These are phyloP conservation scores for Drosophila repletoides DNA, from an alignment of 1,140 invertebrate genomes.

Conservation along the genomic window DNA sequence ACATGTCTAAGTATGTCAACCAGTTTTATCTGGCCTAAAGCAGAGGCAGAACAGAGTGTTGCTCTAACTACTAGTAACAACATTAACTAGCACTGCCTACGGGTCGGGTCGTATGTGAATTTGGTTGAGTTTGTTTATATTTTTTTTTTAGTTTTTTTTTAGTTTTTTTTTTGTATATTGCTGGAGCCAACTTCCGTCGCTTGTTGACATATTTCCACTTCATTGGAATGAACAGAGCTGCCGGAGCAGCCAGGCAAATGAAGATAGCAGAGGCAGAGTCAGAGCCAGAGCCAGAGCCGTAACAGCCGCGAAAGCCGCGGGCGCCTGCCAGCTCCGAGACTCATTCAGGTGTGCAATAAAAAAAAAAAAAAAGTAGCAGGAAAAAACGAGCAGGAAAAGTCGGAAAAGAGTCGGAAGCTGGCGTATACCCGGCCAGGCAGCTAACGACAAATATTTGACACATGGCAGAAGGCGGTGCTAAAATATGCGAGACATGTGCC, in stretches of 20 bases:
- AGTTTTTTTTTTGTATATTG: conserved; percentile 46
- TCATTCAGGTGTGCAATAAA: conserved; percentile 52
- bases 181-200: conserved; percentile 71
- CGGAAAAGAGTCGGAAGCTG: conserved; percentile 1
- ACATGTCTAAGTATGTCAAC: conserved; percentile 59
- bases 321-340: conserved; percentile 33
- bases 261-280: too few relatives aligned
- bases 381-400: neutral
- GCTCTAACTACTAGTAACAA: conserved; percentile 41
- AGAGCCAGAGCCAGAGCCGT: conserved; percentile 58
- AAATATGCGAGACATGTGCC: conserved; percentile 73
- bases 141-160: conserved; percentile 2
- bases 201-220: conserved; percentile 80
- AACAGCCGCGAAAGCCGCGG: conserved; percentile 25
- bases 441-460: conserved; percentile 75
- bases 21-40: conserved; percentile 66
- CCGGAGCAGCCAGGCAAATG: conserved; percentile 64
- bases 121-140: neutral
- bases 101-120: conserved; percentile 53
- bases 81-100: conserved; percentile 63
- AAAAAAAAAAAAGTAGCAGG: neutral
- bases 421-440: conserved; percentile 33
- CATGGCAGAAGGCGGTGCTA: conserved; percentile 36
- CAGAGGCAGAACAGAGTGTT: conserved; percentile 25
- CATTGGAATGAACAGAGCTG: conserved; percentile 65